Evolutionary conservation across 2,888 invertebrate species (phyloP).

Genomic region (Eupithecia vulgata): DNA sequence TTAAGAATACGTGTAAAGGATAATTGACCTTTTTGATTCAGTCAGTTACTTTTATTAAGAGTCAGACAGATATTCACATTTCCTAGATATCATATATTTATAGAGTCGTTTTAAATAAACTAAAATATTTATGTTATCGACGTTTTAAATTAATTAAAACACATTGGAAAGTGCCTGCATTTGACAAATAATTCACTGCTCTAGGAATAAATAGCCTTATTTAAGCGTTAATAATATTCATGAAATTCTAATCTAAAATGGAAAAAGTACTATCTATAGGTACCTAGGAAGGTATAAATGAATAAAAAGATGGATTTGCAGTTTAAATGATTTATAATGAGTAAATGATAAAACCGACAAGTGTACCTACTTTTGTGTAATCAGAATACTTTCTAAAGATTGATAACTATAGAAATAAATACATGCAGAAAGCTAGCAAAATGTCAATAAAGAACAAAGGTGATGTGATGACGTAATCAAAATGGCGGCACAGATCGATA

Average conservation of each 20-base stretch:
- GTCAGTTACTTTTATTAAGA: too few relatives aligned
- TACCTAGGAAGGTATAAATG: not conserved
- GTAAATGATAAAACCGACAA: not conserved
- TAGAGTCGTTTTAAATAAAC: not conserved
- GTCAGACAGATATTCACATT: too few relatives aligned
- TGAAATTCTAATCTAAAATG: not conserved
- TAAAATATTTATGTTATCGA: not conserved
- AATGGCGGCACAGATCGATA: conserved; percentile 21
- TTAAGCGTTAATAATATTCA: not conserved
- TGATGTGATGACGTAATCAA: conserved; percentile 40
- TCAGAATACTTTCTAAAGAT: not conserved
- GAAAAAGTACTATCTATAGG: not conserved
- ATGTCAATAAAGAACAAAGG: conserved; percentile 14
- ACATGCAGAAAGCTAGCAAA: not conserved
- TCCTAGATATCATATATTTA: not conserved
- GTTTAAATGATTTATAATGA: conserved; percentile 1
- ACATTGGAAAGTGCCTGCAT: not conserved
- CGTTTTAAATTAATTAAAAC: not conserved
- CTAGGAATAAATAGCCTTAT: not conserved
- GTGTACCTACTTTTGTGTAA: not conserved
- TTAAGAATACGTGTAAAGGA: too few relatives aligned
- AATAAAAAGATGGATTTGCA: not conserved
- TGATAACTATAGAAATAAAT: not conserved
- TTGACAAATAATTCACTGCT: not conserved
- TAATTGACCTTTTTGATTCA: too few relatives aligned